Base-by-base conservation (phyloP, 2,888 invertebrate species). In the Cataglyphis albicans region DNA sequence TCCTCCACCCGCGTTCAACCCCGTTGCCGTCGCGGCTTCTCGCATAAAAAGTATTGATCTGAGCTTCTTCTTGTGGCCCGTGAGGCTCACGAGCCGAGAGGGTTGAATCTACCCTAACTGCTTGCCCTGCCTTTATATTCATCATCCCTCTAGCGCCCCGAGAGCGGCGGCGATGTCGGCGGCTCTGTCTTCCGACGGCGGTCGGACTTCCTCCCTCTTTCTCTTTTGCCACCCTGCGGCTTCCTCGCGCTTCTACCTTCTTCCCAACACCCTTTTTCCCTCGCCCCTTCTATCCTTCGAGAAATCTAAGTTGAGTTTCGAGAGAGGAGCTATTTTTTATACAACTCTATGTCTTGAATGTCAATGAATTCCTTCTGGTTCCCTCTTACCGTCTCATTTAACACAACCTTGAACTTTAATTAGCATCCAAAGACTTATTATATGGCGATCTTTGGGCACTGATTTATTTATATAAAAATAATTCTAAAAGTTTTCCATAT, bases 1-100 rank as follows among this genome's bases (percentile, higher is more conserved):
- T 70, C 74, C 67, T 61, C 76, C 35, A 55, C 86, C 82, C 84
- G 84, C 83, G 68, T 83, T 89, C 82, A 86, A 88, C 84, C 76
- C 82, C 84, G 64, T 75, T 70, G 68, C 41, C 81, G 82, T 78
- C 86, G 89, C 89, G 90, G 91, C 89, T 91, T 92, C 92, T 93
- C 92, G 92, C 93, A 92, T 94, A 94, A 94, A 94, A 94, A 94
- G 94, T 94, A 94, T 94, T 94, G 94, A 94, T 94, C 94, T 93
- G 88, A 89, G 90, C 89, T 91, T 88, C 89, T 91, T 91, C 92
- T 92, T 90, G 52, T 52, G 91, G 89, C 91, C 88, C 86, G 87
- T 85, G 85, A 88, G 86, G 85, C 82, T 88, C 88, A 87, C 90
- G 88, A 89, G 84, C 91, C 91, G 93, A 94, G 94, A 93, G 94